These are phyloP conservation scores for Takifugu bimaculatus DNA, from an alignment of 2,113 vertebrate species.

Conservation along the genomic window DNA sequence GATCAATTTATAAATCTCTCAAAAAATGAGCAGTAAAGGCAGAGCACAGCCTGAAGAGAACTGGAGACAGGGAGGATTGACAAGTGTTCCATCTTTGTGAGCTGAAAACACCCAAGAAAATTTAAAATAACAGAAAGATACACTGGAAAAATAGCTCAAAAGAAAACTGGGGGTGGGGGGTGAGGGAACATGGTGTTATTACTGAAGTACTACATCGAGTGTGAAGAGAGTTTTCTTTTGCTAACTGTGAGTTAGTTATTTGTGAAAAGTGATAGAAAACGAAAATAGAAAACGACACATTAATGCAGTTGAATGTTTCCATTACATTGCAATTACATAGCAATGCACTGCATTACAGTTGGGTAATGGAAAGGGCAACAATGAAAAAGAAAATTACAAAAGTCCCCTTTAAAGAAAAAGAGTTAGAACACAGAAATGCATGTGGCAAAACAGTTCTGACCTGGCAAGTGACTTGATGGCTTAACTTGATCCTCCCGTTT, in stretches of 20 bases:
- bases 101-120: slow-evolving; percentile 7
- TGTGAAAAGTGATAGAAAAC: slow-evolving; percentile 3
- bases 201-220: not conserved
- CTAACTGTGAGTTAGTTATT: not conserved
- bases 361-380: no score
- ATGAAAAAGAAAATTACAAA: no score
- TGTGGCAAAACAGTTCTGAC: no score
- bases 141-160: not conserved
- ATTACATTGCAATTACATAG: no score
- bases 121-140: not conserved
- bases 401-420: no score
- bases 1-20: no score
- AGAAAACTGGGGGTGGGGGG: not conserved
- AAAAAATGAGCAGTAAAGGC: no score
- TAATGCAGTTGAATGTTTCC: not conserved
- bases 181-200: slow-evolving; percentile 24
- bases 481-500: no score
- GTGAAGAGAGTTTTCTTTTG: no score
- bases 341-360: no score
- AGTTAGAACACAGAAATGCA: no score
- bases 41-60: not conserved
- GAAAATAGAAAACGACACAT: not conserved
- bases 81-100: not conserved
- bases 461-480: no score
- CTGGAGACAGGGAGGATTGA: not conserved